Conservation (phyloP, 2,113 vertebrate species). For the Oreamnos americanus region DNA sequence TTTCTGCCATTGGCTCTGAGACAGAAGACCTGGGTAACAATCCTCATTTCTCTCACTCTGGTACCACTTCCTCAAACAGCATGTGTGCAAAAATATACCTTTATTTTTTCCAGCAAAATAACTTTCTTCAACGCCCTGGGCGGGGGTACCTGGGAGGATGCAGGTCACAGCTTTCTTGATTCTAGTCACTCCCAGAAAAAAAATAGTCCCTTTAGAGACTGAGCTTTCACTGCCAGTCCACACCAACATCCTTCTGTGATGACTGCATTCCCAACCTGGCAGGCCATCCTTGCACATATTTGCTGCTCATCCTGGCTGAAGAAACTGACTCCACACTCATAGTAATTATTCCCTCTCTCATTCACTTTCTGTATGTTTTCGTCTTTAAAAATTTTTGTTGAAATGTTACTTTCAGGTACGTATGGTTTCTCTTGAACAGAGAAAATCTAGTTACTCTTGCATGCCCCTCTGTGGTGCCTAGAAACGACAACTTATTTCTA, state of each 20-base stretch:
- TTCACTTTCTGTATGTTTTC: neutral
- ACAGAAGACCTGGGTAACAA: neutral
- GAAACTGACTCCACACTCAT: neutral
- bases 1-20: neutral
- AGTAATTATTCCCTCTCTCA: neutral
- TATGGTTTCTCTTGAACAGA: neutral
- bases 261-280: neutral
- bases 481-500: neutral
- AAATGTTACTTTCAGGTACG: neutral
- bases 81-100: neutral
- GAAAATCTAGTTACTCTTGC: neutral
- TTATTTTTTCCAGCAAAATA: neutral
- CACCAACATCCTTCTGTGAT: neutral
- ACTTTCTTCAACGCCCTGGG: neutral
- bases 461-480: neutral
- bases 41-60: neutral
- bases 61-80: neutral
- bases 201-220: neutral
- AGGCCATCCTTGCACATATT: no score
- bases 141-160: rapidly evolving
- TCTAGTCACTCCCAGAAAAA: neutral
- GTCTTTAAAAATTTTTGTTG: neutral
- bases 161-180: neutral
- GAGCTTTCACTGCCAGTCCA: neutral
- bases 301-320: neutral